Evolutionary conservation across 2,888 invertebrate genomes (phyloP).

Genomic region (Muschampia plurimacula): DNA sequence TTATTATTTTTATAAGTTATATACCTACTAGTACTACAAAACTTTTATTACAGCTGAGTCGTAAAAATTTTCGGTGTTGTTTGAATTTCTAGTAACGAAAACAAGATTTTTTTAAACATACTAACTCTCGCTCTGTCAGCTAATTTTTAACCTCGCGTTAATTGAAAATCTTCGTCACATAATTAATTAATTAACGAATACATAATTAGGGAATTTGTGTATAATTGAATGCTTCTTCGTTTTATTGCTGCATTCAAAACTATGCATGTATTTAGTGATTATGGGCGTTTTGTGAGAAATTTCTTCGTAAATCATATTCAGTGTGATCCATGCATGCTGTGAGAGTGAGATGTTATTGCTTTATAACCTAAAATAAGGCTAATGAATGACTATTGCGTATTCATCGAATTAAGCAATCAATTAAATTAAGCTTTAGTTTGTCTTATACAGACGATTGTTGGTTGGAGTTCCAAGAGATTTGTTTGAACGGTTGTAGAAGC

Average conservation of each 20-base stretch:
- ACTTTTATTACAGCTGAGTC: constrained; percentile 56
- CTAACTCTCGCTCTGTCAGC: constrained; percentile 71
- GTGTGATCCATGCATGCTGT: constrained; percentile 60
- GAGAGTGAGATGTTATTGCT: constrained; percentile 67
- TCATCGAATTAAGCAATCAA: constrained; percentile 42
- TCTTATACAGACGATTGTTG: background rate
- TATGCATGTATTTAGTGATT: constrained; percentile 47
- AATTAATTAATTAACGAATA: constrained; percentile 79
- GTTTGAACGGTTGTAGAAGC: too few species aligned
- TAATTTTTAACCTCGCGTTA: constrained; percentile 74
- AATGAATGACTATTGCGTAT: constrained; percentile 62
- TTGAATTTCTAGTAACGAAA: constrained; percentile 49
- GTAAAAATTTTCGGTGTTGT: constrained; percentile 59
- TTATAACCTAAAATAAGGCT: constrained; percentile 74
- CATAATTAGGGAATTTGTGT: constrained; percentile 70
- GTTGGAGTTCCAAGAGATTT: too few species aligned
- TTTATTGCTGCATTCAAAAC: constrained; percentile 61
- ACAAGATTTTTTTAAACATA: constrained; percentile 60
- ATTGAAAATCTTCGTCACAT: constrained; percentile 74
- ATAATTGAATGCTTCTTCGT: constrained; percentile 67
- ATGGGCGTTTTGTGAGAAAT: constrained; percentile 47
- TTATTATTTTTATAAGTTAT: constrained; percentile 69
- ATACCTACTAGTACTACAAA: constrained; percentile 60
- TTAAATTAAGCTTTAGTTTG: background rate
- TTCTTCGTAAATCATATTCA: constrained; percentile 60